phyloP scores from a whole-genome alignment of 92 coral and sea anemone genomes.

The Epizoanthus rinbou region DNA sequence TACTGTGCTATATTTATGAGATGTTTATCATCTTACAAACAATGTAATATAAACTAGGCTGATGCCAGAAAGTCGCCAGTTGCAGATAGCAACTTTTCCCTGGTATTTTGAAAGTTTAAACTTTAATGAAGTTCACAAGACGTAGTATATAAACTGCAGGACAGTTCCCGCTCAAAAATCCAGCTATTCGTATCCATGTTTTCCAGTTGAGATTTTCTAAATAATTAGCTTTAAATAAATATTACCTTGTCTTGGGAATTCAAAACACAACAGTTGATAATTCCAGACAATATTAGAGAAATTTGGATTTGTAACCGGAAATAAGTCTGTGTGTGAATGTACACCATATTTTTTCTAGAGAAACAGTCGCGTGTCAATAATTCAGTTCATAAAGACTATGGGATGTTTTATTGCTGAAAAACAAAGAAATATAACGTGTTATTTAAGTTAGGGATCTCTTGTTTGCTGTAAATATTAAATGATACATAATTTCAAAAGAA shows the following conservation, averaged over 20 bases:
- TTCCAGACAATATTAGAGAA: not conserved
- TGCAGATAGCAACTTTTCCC: not conserved
- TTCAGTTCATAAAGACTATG: not conserved
- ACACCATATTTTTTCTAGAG: not conserved
- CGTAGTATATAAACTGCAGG: not conserved
- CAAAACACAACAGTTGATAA: not conserved
- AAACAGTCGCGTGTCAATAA: not conserved
- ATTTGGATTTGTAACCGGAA: not conserved
- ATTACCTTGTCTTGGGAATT: not conserved
- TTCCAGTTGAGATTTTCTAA: not conserved
- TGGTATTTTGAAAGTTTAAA: slow-evolving; percentile 13
- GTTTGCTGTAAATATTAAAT: not conserved
- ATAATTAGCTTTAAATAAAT: slow-evolving; percentile 7
- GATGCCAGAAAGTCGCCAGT: slow-evolving; percentile 27
- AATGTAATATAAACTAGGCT: not conserved
- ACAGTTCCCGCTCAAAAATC: not conserved
- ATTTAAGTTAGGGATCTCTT: not conserved
- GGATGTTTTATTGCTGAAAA: not conserved
- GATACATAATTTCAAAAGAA: not conserved
- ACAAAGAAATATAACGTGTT: not conserved
- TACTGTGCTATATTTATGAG: slow-evolving; percentile 17
- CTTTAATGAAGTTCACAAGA: slow-evolving; percentile 23
- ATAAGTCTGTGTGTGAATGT: not conserved
- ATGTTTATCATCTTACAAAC: slow-evolving; percentile 4
- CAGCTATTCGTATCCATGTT: not conserved